Base-by-base conservation (phyloP, 2,797 vertebrate species). In the Petrocephalus sullivani region DNA sequence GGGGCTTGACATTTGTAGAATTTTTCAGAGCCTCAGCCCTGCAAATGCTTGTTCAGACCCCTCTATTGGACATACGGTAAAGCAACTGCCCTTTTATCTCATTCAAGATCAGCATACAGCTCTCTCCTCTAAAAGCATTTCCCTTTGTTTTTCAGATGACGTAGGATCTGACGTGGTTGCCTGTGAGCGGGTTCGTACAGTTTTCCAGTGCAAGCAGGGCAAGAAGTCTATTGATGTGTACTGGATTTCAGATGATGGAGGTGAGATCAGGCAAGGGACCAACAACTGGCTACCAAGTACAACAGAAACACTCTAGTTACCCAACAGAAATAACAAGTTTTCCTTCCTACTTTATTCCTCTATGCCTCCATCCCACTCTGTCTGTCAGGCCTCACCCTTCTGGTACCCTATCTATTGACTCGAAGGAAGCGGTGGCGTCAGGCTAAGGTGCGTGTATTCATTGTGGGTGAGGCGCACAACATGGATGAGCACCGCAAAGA, bases 171-270 rank as follows among this genome's bases (percentile, higher is more conserved):
- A 90, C 0, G 86, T 86, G 60, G 89, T 85, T 0, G 89, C 87
- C n/a, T 87, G 56, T 2, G 86, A 92, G 51, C 93, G 95, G 89
- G 90, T 92, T 12, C 92, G 91, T 82, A 96, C 95, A 0, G 89
- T 93, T 83, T 96, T 97, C 90, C 95, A 97, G 91, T 91, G 87
- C 49, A 92, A 94, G 54, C 95, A 96, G 90, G 95, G 95, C 37
- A 94, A 92, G 91, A 95, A 95, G 89, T 95, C 92, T 56, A 94
- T 96, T 0, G 96, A 96, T 0, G 91, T 96, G 21, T 96, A 96
- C 90, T 96, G 95, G 95, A 93, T 97, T 37, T 94, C 94, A 33
- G 95, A 96, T 51, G 96, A 96, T 33, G 96, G 95, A 89, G 96
- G 95, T 95, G 87, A 90, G 82, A 51, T 28, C 23, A 46, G 56